Conservation (phyloP, 2,797 vertebrate genomes). For the Oreortyx pictus region DNA sequence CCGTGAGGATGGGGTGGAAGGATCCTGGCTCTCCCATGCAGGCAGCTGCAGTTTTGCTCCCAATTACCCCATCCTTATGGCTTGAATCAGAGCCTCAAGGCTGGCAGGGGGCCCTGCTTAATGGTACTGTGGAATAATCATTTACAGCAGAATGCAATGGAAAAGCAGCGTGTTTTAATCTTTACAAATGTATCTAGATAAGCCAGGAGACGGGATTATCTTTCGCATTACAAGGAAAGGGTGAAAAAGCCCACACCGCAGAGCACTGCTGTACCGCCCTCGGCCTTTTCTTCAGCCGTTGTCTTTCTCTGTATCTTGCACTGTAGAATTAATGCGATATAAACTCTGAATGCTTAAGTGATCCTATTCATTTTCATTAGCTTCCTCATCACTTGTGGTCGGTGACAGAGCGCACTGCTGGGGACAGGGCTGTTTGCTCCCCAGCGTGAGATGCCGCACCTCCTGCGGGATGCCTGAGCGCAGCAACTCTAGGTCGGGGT, state of each 20-base stretch:
- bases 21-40: not conserved
- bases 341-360: slow-evolving; percentile 64
- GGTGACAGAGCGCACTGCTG: not conserved
- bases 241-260: not conserved
- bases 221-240: slow-evolving; percentile 43
- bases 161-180: slow-evolving; percentile 42
- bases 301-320: not conserved
- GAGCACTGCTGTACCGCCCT: not conserved
- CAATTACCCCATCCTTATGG: not conserved
- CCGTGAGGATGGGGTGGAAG: not conserved
- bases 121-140: not conserved
- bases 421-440: slow-evolving; percentile 25
- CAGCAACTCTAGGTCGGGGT: too few relatives aligned
- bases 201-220: slow-evolving; percentile 57
- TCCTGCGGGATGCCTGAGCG: too few relatives aligned
- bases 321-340: slow-evolving; percentile 67
- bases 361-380: slow-evolving; percentile 72
- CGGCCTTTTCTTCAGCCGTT: slow-evolving; percentile 68
- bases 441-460: not conserved
- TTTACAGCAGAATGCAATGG: slow-evolving; percentile 39
- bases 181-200: slow-evolving; percentile 64
- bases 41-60: not conserved
- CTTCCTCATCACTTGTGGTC: slow-evolving; percentile 66
- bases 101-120: not conserved
- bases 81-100: slow-evolving; percentile 4